Base-by-base conservation (phyloP, 1,140 invertebrate genomes). In the Mya arenaria region DNA sequence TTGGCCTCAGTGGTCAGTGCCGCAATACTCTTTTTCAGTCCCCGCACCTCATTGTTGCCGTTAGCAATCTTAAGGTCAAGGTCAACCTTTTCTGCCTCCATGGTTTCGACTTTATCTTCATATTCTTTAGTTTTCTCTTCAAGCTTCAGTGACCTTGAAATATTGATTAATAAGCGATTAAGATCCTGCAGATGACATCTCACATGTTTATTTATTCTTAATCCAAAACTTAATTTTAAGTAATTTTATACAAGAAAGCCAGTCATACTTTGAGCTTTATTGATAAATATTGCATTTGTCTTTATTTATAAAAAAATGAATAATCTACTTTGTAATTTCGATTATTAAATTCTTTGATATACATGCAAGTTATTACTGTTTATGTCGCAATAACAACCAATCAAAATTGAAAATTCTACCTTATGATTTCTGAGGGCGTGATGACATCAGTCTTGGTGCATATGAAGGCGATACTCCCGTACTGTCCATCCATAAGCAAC, bases 401-500 rank as follows among this genome's bases (percentile, higher is more conserved):
- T 8, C 25, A 72, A 25, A 32, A 30, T 30, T 37, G 17, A n/a
- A n/a, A n/a, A n/a, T n/a, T n/a, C 39, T 72, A 88, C 88, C 84
- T 87, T 5, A 87, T 89, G 0, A 86, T 80, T 71, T 89, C 88
- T 30, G 88, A 87, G 15, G 84, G 74, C 23, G 48, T 82, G 13
- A 89, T n/a, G 25, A 81, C 62, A 62, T 89, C 88, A n/a, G 84
- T 84, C 52, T 89, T 88, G 2, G 88, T 89, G 71, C 88, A 89
- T 28, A 89, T 86, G 58, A 89, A 89, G 15, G 86, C 84, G 10
- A 89, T 79, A 68, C 81, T 88, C 36, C 85, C 84, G 80, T 89
- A 89, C 48, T 89, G 85, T 34, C 88, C 88, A 80, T 89, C 88
- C 88, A 89, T 89, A 23, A 88, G 71, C 34, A 89, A 48, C 66